Evolutionary conservation across 2,888 invertebrate genomes (phyloP).

Genomic region (Lamproptera curius): DNA sequence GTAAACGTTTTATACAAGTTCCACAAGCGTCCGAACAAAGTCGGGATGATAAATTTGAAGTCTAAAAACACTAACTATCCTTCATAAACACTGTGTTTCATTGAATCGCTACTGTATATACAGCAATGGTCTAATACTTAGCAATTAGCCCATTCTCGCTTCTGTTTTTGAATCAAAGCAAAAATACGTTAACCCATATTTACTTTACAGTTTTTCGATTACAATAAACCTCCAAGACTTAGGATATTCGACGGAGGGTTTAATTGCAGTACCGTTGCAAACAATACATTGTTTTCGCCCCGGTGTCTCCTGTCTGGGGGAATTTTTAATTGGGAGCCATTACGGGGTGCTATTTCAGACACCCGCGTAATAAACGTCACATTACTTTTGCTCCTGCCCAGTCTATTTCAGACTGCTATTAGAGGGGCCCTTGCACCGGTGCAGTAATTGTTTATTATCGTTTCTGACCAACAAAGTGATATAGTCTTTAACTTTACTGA

Average conservation of each 20-base stretch:
- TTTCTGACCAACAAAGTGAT: constrained; percentile 4
- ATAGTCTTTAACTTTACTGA: too few relatives aligned
- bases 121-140: too few relatives aligned
- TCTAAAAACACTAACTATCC: too few relatives aligned
- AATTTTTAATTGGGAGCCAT: constrained; percentile 25
- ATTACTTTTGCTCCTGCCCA: constrained; percentile 19
- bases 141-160: too few relatives aligned
- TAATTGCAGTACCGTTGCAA: constrained; percentile 10
- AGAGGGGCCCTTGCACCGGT: not conserved
- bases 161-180: too few relatives aligned
- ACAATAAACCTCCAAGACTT: not conserved
- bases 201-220: not conserved
- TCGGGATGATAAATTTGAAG: too few relatives aligned
- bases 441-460: constrained; percentile 2
- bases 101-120: too few relatives aligned
- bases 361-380: constrained; percentile 18
- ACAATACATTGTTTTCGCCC: constrained; percentile 14
- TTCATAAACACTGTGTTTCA: too few relatives aligned
- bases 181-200: too few relatives aligned
- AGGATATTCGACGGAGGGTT: not conserved
- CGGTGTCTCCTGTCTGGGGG: constrained; percentile 15
- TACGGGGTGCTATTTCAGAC: constrained; percentile 14
- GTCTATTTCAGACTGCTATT: constrained; percentile 13
- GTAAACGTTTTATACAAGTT: too few relatives aligned
- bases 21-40: too few relatives aligned